Percentiles rank a stretch among this genome's conserved stretches.
These are phyloP conservation scores for Lepidurus arcticus DNA, from an alignment of 1,140 invertebrate species.

Conservation along the genomic window DNA sequence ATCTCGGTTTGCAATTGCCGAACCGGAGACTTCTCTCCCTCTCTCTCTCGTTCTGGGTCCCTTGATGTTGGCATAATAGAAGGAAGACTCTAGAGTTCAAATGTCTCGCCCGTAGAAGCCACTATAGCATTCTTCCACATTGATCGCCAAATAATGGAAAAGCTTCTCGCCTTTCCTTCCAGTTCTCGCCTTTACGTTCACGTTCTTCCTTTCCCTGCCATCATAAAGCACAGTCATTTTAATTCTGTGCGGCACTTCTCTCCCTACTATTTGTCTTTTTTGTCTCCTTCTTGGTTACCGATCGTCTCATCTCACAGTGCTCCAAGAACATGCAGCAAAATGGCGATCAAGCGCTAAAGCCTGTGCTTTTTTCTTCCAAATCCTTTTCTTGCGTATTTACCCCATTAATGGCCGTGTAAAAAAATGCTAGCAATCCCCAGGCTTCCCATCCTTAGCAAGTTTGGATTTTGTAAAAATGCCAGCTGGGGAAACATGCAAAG, in stretches of 20 bases:
- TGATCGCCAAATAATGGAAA: slow-evolving; percentile 6
- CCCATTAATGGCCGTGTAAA: background rate
- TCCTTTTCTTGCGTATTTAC: background rate
- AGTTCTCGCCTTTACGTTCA: slow-evolving; percentile 9
- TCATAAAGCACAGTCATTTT: slow-evolving; percentile 8
- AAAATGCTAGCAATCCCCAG: slow-evolving; percentile 6
- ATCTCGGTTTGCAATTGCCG: background rate
- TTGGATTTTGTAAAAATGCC: slow-evolving; percentile 4
- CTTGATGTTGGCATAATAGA: slow-evolving; percentile 19
- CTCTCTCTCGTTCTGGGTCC: background rate
- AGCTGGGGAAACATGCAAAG: slow-evolving; percentile 18
- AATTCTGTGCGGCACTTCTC: background rate
- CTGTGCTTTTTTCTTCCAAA: background rate
- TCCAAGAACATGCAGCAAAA: background rate
- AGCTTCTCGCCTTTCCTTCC: slow-evolving; percentile 8
- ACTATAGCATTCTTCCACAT: slow-evolving; percentile 11
- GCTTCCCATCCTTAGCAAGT: background rate
- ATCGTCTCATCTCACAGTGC: background rate
- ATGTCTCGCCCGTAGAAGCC: background rate
- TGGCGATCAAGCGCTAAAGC: slow-evolving; percentile 4
- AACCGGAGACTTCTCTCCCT: background rate
- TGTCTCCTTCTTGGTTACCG: background rate
- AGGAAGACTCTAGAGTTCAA: background rate
- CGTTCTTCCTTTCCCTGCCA: background rate
- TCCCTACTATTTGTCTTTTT: background rate